A percentile compares a stretch with the other conserved stretches of the same genome.
Evolutionary conservation across 1,140 invertebrate species (phyloP).

Genomic region (Amphibalanus amphitrite): DNA sequence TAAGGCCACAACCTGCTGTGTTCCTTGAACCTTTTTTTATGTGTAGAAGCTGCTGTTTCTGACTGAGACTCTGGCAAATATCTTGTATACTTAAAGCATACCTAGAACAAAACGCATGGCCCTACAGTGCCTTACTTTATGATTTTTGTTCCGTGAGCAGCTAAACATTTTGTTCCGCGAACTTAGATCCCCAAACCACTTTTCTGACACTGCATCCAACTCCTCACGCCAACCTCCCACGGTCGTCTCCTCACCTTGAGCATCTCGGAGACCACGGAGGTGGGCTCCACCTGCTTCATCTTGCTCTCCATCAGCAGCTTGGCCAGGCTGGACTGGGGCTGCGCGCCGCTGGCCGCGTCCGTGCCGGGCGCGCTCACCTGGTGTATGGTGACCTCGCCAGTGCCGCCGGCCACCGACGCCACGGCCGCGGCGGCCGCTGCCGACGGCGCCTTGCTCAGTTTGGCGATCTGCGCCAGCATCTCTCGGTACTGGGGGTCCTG

Average conservation of each 20-base stretch:
- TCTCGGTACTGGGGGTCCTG: conserved; percentile 42
- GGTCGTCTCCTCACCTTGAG: background rate
- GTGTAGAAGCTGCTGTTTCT: no score
- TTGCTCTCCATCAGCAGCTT: conserved; percentile 37
- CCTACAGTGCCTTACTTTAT: no score
- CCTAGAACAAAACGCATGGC: no score
- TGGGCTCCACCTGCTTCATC: background rate
- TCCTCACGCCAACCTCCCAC: background rate
- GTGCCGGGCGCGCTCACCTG: background rate
- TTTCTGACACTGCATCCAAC: background rate
- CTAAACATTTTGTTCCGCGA: no score
- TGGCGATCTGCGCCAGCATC: conserved; percentile 55
- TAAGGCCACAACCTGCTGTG: no score
- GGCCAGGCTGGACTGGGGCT: conserved; percentile 17
- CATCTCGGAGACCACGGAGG: background rate
- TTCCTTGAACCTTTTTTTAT: no score
- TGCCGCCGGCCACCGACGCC: background rate
- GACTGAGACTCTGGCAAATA: no score
- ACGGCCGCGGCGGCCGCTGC: background rate
- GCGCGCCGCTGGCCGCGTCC: conserved; percentile 6
- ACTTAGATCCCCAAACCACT: no score
- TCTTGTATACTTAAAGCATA: no score
- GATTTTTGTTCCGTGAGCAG: no score
- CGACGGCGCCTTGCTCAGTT: conserved; percentile 30
- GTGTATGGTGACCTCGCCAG: background rate